Percentiles rank a stretch among this genome's conserved stretches.
Evolutionary conservation across 2,888 invertebrate genomes (phyloP).

Genomic region (Chrysina gloriosa): DNA sequence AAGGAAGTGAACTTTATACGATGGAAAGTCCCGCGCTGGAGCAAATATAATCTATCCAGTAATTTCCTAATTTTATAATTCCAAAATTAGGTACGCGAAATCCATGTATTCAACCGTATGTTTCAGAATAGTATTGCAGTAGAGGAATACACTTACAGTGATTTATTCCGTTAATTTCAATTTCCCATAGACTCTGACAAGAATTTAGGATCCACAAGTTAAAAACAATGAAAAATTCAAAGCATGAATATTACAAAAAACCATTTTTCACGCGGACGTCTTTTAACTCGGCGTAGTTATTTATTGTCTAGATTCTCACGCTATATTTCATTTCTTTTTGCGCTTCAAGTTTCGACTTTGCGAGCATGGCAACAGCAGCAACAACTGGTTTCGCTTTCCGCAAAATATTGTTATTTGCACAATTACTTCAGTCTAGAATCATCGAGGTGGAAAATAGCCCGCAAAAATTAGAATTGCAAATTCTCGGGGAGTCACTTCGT

Average conservation of each 20-base stretch:
- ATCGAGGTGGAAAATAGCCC: constrained; percentile 38
- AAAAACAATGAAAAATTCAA: constrained; percentile 31
- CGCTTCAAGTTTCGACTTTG: constrained; percentile 28
- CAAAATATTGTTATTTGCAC: constrained; percentile 33
- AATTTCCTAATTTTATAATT: no score
- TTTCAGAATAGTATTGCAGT: not conserved
- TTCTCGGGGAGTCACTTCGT: constrained; percentile 16
- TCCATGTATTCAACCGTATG: no score
- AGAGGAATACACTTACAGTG: not conserved
- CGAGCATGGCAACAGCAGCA: constrained; percentile 25
- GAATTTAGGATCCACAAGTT: constrained; percentile 23
- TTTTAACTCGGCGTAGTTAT: constrained; percentile 29
- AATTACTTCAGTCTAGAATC: constrained; percentile 37
- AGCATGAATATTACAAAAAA: constrained; percentile 31
- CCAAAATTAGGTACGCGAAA: no score
- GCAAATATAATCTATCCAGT: no score
- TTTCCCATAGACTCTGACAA: no score
- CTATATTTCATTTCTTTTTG: constrained; percentile 32
- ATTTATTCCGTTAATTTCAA: not conserved
- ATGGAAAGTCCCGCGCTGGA: no score
- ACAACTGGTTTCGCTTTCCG: constrained; percentile 32
- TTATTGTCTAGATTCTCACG: constrained; percentile 33
- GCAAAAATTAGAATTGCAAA: constrained; percentile 39
- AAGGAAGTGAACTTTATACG: no score
- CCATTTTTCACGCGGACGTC: constrained; percentile 30